These are phyloP conservation scores for Mormyrus hasselquistii DNA, from an alignment of 2,797 vertebrate genomes.

Conservation along the genomic window DNA sequence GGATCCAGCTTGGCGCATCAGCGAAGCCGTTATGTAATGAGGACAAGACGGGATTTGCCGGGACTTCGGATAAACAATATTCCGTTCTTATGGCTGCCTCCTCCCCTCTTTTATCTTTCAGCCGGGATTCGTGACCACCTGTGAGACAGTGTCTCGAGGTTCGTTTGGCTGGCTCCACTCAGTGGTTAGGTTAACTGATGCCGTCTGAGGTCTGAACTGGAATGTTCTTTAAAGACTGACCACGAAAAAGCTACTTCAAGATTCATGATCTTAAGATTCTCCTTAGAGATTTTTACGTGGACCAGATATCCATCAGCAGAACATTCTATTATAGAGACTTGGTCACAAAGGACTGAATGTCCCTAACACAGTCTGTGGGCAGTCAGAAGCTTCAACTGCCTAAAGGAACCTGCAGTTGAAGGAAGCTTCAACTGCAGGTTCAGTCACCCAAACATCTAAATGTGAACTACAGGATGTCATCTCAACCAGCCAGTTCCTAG, in stretches of 20 bases:
- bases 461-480: background rate
- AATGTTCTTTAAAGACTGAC: conserved; percentile 34
- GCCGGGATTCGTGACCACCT: background rate
- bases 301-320: background rate
- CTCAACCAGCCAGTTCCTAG: background rate
- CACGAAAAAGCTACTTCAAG: conserved; percentile 44
- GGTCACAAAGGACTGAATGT: background rate
- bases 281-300: background rate
- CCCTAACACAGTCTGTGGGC: background rate
- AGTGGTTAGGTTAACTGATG: background rate
- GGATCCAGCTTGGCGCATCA: background rate
- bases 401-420: no score
- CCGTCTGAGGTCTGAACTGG: background rate
- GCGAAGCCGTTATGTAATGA: background rate
- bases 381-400: background rate
- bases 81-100: background rate
- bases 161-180: background rate
- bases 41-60: background rate
- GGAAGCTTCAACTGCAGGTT: no score
- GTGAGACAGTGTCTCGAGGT: background rate
- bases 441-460: background rate
- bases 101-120: background rate
- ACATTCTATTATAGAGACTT: background rate
- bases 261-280: conserved; percentile 43
- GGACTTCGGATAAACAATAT: background rate